A percentile compares a stretch with the other conserved stretches of the same genome.
These are phyloP conservation scores for Biston betularia DNA, from an alignment of 2,888 invertebrate genomes.

Conservation along the genomic window DNA sequence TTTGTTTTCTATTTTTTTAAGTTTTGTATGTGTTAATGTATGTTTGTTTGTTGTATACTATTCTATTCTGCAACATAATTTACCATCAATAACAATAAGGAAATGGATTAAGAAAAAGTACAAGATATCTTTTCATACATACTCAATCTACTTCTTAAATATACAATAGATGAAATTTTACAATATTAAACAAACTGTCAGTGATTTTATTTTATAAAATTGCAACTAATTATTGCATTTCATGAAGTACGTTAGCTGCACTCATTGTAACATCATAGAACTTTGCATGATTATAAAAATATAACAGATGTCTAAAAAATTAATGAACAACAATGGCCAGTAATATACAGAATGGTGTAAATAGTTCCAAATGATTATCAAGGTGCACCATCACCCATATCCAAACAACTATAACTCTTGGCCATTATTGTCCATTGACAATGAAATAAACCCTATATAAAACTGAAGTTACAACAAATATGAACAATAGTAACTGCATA, in stretches of 20 bases:
- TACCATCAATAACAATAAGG: not conserved
- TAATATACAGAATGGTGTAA: not conserved
- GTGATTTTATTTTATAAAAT: conserved; percentile 33
- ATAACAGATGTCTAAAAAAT: not conserved
- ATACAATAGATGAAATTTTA: conserved; percentile 70
- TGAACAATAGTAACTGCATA: conserved; percentile 9
- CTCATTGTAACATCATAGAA: conserved; percentile 40
- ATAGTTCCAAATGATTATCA: not conserved
- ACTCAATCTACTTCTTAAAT: conserved; percentile 71
- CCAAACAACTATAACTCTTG: not conserved
- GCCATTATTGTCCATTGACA: not conserved
- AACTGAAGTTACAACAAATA: conserved; percentile 1
- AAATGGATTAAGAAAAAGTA: conserved; percentile 42
- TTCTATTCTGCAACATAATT: not conserved
- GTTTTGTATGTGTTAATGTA: too few species aligned
- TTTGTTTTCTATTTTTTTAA: too few species aligned
- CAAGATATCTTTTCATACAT: conserved; percentile 53
- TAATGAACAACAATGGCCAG: not conserved
- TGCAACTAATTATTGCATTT: conserved; percentile 26
- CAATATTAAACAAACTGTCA: conserved; percentile 50
- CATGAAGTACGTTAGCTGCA: conserved; percentile 27
- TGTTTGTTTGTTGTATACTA: too few species aligned
- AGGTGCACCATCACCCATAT: not conserved
- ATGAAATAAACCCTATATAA: too few species aligned
- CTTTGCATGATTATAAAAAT: conserved; percentile 3